Base-by-base conservation (phyloP, 2,797 vertebrate species). In the Argya squamiceps region DNA sequence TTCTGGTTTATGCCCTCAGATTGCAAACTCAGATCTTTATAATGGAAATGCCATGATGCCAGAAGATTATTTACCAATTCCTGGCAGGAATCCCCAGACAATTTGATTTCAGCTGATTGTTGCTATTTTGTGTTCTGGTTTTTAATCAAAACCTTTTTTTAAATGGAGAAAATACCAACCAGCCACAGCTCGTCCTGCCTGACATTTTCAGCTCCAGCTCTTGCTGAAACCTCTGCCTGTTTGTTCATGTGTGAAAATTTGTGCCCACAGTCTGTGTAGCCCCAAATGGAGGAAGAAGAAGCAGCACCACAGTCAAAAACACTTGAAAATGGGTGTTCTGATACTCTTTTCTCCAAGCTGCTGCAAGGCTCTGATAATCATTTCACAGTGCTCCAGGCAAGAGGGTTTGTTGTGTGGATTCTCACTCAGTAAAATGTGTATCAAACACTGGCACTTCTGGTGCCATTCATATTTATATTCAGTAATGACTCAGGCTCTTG, bases 401-500 rank as follows among this genome's bases (percentile, higher is more conserved):
- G 6, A 4, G 52, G 59, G 43, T 81, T 82, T 47, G 79, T 22
- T 47, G 65, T 70, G 75, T 88, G 92, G 69, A 17, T 94, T 52
- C 85, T 80, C 34, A 5, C 91, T 58, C 60, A 7, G 60, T 44
- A 3, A 88, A 95, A 62, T 67, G 76, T 84, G 55, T 78, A 44
- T 65, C 92, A 76, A 86, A 78, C 85, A 65, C 74, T 78, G 85
- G 3, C 76, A 71, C 58, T 41, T 47, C 70, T 63, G 19, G 7
- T 76, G 49, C 93, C 49, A 62, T 81, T 92, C 84, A 46, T 87
- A 92, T 93, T 94, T 95, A 77, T 83, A 78, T 24, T 73, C 56
- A 17, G 52, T 91, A 96, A 87, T 86, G 93, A 96, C 32, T 93
- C 93, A 83, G 81, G 68, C 96, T 83, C 92, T 95, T 91, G 84